Percentiles rank a stretch among this genome's conserved stretches.
Conservation (phyloP, 1,140 invertebrate species). For the Coenobita brevimanus region DNA sequence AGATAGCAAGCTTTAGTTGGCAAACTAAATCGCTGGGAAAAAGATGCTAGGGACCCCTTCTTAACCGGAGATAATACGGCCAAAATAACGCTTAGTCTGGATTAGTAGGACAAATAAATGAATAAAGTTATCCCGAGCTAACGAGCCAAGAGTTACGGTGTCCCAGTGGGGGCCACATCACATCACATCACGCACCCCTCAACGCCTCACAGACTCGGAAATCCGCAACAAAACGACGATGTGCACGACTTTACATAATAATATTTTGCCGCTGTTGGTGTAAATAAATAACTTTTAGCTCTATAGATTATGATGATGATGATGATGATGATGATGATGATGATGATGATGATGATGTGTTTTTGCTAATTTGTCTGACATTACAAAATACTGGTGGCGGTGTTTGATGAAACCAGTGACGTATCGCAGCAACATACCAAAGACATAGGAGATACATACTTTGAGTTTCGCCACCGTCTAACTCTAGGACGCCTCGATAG, state of each 20-base stretch:
- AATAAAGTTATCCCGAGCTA: too few relatives aligned
- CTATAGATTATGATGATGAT: slow-evolving; percentile 52
- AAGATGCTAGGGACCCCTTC: too few relatives aligned
- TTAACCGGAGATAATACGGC: too few relatives aligned
- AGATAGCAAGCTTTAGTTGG: too few relatives aligned
- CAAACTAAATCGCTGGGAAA: too few relatives aligned
- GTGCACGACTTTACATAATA: slow-evolving; percentile 30
- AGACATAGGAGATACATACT: slow-evolving; percentile 54
- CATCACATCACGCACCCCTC: neutral
- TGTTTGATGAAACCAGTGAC: slow-evolving; percentile 33
- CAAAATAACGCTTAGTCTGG: too few relatives aligned
- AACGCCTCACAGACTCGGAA: neutral
- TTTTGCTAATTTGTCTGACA: slow-evolving; percentile 63
- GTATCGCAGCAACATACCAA: slow-evolving; percentile 65
- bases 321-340: too few relatives aligned
- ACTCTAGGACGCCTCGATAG: too few relatives aligned
- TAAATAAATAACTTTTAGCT: slow-evolving; percentile 55
- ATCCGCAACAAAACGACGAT: neutral
- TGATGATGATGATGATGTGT: too few relatives aligned
- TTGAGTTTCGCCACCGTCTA: neutral
- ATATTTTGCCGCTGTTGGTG: slow-evolving; percentile 51
- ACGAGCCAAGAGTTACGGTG: too few relatives aligned
- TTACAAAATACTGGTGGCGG: slow-evolving; percentile 49
- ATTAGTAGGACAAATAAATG: too few relatives aligned
- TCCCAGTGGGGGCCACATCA: too few relatives aligned